Evolutionary conservation across 2,797 vertebrate genomes (phyloP).

Genomic region (Peromyscus aztecus): DNA sequence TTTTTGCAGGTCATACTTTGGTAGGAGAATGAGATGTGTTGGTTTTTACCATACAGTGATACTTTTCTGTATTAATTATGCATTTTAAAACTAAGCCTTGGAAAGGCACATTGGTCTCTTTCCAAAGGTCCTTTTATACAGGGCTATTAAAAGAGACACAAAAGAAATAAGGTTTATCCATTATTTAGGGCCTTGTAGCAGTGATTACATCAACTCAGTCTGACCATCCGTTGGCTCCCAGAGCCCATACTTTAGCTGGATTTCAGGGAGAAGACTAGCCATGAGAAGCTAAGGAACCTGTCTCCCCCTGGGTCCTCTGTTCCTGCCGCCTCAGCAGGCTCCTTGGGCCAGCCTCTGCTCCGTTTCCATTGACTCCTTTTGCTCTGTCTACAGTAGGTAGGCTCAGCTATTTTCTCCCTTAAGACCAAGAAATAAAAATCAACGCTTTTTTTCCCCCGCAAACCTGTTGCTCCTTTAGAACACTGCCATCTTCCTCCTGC

Average conservation of each 20-base stretch:
- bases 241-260: background rate
- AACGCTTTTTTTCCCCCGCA: background rate
- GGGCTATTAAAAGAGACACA: conserved; percentile 68
- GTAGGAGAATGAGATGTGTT: conserved; percentile 52
- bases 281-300: background rate
- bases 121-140: conserved; percentile 70
- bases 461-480: background rate
- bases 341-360: background rate
- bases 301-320: background rate
- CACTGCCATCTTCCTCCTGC: background rate
- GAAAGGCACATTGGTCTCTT: conserved; percentile 72
- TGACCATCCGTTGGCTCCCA: background rate
- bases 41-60: conserved; percentile 26
- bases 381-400: background rate
- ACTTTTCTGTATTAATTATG: conserved; percentile 77
- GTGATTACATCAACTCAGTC: conserved; percentile 71
- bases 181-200: conserved; percentile 72
- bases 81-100: conserved; percentile 76
- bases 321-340: background rate
- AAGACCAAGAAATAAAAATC: background rate
- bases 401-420: background rate
- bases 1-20: background rate
- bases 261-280: background rate
- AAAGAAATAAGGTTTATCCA: conserved; percentile 76
- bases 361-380: background rate